Conservation (phyloP, 2,888 invertebrate species). For the Perithous albicinctus region DNA sequence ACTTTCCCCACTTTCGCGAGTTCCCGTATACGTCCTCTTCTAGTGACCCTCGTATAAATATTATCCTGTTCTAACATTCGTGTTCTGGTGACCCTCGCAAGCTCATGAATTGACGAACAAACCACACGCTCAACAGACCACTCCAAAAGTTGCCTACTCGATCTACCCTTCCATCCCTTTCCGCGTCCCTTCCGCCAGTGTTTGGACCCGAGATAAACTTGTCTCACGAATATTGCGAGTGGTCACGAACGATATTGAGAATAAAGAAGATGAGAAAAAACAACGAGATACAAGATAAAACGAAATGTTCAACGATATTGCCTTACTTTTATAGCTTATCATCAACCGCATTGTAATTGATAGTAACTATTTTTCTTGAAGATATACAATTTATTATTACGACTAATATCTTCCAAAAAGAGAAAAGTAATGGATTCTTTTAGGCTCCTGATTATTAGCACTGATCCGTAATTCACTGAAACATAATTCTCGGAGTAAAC, state of each 20-base stretch:
- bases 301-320: conserved; percentile 48
- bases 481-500: not conserved
- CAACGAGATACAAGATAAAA: conserved; percentile 38
- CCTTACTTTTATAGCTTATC: conserved; percentile 32
- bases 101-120: conserved; percentile 46
- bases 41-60: conserved; percentile 17
- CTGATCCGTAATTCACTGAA: conserved; percentile 24
- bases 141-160: conserved; percentile 28
- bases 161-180: conserved; percentile 22
- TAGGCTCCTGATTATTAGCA: conserved; percentile 3
- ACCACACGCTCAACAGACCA: conserved; percentile 7
- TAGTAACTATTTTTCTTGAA: conserved; percentile 38
- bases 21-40: not conserved
- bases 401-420: not conserved
- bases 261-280: conserved; percentile 29
- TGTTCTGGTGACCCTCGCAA: conserved; percentile 13
- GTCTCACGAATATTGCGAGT: conserved; percentile 43
- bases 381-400: not conserved
- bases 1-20: not conserved
- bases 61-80: conserved; percentile 18
- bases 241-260: conserved; percentile 28
- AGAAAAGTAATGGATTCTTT: not conserved
- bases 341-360: conserved; percentile 36
- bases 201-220: conserved; percentile 10
- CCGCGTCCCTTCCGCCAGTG: not conserved